Conservation (phyloP, 1,140 invertebrate species). For the Hyphantria cunea region DNA sequence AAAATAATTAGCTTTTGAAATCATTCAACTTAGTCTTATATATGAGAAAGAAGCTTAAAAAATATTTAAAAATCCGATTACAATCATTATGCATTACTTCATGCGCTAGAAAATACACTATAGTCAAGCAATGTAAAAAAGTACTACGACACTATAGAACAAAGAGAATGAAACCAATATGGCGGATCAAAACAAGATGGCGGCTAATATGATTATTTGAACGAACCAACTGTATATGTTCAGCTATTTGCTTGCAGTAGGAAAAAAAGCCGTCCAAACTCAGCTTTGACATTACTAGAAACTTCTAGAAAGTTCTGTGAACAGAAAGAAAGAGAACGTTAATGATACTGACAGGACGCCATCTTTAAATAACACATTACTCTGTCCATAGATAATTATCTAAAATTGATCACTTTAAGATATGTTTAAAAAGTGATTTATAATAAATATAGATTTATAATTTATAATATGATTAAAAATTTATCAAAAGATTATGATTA, state of each 20-base stretch:
- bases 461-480: background rate
- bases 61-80: no score
- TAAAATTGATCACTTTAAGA: no score
- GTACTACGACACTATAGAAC: background rate
- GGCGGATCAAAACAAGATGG: conserved; percentile 45
- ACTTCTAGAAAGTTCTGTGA: conserved; percentile 69
- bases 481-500: background rate
- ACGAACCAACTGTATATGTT: conserved; percentile 80
- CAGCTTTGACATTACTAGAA: conserved; percentile 73
- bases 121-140: background rate
- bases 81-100: background rate
- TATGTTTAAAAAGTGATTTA: no score
- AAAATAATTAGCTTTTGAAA: no score
- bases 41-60: no score
- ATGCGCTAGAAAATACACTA: background rate
- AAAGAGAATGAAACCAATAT: conserved; percentile 19
- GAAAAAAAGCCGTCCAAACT: conserved; percentile 78
- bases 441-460: background rate
- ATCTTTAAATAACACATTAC: background rate
- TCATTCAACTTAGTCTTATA: no score
- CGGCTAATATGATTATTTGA: conserved; percentile 52
- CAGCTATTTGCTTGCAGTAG: conserved; percentile 80
- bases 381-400: no score
- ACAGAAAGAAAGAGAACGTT: conserved; percentile 51
- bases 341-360: conserved; percentile 25